phyloP scores from a whole-genome alignment of 2,888 invertebrate species.

The Holacanthella duospinosa region DNA sequence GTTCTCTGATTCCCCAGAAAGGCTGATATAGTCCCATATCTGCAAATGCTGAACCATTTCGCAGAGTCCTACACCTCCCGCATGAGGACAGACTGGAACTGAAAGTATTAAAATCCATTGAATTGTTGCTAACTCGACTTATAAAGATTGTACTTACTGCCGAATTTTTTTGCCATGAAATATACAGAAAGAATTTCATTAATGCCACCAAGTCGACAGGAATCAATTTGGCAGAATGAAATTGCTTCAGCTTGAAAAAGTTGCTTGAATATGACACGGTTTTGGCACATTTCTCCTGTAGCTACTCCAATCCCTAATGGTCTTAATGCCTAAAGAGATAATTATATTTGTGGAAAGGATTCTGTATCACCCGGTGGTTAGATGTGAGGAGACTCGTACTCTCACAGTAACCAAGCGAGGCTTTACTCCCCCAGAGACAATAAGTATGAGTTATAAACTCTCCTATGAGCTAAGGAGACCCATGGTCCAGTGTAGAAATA shows the following conservation, averaged over 20 bases:
- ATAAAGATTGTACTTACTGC: conserved; percentile 47
- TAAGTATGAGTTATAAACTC: no score
- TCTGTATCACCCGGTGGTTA: no score
- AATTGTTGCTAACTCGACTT: no score
- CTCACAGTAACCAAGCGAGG: no score
- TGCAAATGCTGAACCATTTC: conserved; percentile 89
- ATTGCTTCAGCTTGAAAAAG: conserved; percentile 68
- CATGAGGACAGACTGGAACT: conserved; percentile 90
- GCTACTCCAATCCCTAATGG: conserved; percentile 74
- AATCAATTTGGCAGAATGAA: conserved; percentile 82
- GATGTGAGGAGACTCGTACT: no score
- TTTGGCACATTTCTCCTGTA: conserved; percentile 84
- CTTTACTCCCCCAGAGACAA: no score
- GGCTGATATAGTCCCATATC: conserved; percentile 70
- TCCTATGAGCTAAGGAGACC: no score
- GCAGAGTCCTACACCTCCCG: conserved; percentile 86
- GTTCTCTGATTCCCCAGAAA: conserved; percentile 59
- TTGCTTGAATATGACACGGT: conserved; percentile 85
- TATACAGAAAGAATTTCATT: conserved; percentile 68
- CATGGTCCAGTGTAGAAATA: no score
- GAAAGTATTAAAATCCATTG: no score
- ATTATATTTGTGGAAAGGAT: no score
- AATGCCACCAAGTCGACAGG: conserved; percentile 74
- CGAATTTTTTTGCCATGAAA: conserved; percentile 74
- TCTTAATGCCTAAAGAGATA: conserved; percentile 44